Evolutionary conservation across 2,888 invertebrate genomes (phyloP).

Genomic region (Habroteleia sp.): DNA sequence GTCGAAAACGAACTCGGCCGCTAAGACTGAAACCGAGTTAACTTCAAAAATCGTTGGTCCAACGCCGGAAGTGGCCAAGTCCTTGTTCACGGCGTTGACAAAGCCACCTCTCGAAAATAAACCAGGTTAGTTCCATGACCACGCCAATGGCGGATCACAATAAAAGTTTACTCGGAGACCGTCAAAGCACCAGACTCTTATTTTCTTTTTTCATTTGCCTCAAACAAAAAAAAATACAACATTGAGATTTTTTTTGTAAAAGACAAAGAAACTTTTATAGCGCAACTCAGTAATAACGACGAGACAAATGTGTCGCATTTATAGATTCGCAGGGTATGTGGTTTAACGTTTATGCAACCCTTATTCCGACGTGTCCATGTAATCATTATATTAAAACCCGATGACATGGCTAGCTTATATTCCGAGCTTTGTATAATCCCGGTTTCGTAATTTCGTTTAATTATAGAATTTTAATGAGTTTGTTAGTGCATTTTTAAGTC

Average conservation of each 20-base stretch:
- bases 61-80: slow-evolving; percentile 49
- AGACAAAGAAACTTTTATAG: slow-evolving; percentile 3
- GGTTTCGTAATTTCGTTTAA: slow-evolving; percentile 38
- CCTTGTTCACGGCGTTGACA: slow-evolving; percentile 53
- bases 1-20: slow-evolving; percentile 74
- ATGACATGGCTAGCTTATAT: slow-evolving; percentile 19
- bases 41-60: slow-evolving; percentile 14
- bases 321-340: slow-evolving; percentile 25
- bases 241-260: neutral
- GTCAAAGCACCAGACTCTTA: no score
- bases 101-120: slow-evolving; percentile 67
- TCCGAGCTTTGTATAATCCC: slow-evolving; percentile 36
- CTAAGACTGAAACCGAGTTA: slow-evolving; percentile 52
- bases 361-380: slow-evolving; percentile 21
- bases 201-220: neutral
- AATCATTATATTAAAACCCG: slow-evolving; percentile 17
- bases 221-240: no score
- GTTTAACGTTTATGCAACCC: slow-evolving; percentile 41
- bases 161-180: no score
- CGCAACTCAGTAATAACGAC: slow-evolving; percentile 2
- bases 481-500: neutral
- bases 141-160: neutral
- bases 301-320: slow-evolving; percentile 15
- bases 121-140: slow-evolving; percentile 70
- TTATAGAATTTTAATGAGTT: slow-evolving; percentile 25